phyloP scores from a whole-genome alignment of 2,113 vertebrate genomes.

The Oenanthe melanoleuca region DNA sequence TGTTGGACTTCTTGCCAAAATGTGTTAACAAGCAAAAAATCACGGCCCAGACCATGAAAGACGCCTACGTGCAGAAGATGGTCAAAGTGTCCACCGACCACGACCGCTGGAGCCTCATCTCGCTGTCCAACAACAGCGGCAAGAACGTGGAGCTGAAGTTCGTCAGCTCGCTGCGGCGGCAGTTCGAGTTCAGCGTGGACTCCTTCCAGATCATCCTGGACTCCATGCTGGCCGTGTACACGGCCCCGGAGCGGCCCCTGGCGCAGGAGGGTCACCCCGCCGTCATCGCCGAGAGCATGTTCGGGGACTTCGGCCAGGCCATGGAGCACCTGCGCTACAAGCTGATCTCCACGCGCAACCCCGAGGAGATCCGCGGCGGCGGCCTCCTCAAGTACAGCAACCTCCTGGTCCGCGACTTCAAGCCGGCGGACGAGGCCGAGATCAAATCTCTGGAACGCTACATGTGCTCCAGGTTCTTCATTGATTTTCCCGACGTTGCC shows the following conservation, averaged over 20 bases:
- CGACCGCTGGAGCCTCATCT: conserved; percentile 97
- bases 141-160: conserved; percentile 98
- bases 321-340: conserved; percentile 90
- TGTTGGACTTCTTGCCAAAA: conserved; percentile 89
- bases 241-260: conserved; percentile 71
- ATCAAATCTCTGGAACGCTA: conserved; percentile 95
- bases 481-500: conserved; percentile 92
- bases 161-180: conserved; percentile 86
- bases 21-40: conserved; percentile 94
- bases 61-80: conserved; percentile 98
- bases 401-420: conserved; percentile 91
- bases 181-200: conserved; percentile 98
- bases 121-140: conserved; percentile 93
- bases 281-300: conserved; percentile 94
- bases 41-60: conserved; percentile 90
- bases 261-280: conserved; percentile 63
- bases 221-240: conserved; percentile 84
- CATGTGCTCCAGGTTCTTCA: conserved; percentile 98
- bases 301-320: conserved; percentile 90
- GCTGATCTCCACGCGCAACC: conserved; percentile 91
- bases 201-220: conserved; percentile 96
- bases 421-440: conserved; percentile 87
- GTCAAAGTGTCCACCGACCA: conserved; percentile 91
- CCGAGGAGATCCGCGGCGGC: conserved; percentile 94
- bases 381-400: conserved; percentile 97